Base-by-base conservation (phyloP, 23 tunicate genomes). In the Phallusia fumigata region DNA sequence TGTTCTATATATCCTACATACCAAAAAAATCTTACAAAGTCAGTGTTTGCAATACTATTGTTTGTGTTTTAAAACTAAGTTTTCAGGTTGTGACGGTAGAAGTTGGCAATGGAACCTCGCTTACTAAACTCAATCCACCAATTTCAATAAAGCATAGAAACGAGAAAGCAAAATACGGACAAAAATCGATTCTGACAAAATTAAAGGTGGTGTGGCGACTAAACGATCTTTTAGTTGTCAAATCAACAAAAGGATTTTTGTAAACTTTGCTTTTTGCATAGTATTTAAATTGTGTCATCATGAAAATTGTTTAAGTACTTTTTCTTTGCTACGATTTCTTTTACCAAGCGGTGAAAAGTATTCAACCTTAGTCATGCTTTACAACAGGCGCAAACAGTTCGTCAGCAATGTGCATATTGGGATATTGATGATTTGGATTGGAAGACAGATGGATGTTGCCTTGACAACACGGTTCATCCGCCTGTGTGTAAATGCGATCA, bases 351-450 rank as follows among this genome's bases (percentile, higher is more conserved):
- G 18, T 18, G 65, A 52, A 18, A 18, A 18, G n/a, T n/a, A n/a
- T n/a, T n/a, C n/a, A 40, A 40, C 3, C 31, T 65, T 65, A 30
- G 6, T 18, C 18, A 52, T 18, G 11, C 32, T 65, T 30, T 5
- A 5, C 47, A 40, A 40, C n/a, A n/a, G 77, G 35, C 35, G 19
- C 36, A 31, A 31, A 74, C 6, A 8, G 35, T 74, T 32, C 77
- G 77, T 28, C 77, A 74, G 77, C 36, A 74, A 30, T 74, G 77
- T 31, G 77, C 40, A 32, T 74, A 74, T 74, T 74, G 77, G 77
- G 44, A 74, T 74, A 6, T 11, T 3, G 44, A 74, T 8, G 44
- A 3, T 0, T 32, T 32, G 26, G 77, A 31, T 74, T 74, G 77
- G 77, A 33, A 74, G 10, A 74, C 77, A 18, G 36, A 32, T 12